phyloP scores from a whole-genome alignment of 92 coral and sea anemone species.

The Blastomussa wellsi region DNA sequence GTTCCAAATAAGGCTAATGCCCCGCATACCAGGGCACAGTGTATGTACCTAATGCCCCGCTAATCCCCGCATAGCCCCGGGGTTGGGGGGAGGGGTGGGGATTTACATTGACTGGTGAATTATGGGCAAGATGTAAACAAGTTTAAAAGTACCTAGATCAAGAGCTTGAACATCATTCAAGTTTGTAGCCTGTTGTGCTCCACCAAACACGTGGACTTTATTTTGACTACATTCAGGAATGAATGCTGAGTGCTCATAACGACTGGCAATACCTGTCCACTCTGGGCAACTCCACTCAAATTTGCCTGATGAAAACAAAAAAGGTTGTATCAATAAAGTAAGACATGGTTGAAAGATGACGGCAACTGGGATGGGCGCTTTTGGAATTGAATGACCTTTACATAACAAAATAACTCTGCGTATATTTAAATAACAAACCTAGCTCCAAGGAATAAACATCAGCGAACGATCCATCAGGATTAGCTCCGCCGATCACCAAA shows the following conservation, averaged over 20 bases:
- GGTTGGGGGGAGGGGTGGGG: too few species aligned
- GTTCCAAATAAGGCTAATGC: too few species aligned
- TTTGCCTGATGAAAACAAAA: conserved; percentile 44
- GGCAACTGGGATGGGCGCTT: too few species aligned
- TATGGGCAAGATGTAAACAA: neutral
- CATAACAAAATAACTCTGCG: neutral
- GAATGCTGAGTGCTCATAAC: conserved; percentile 95
- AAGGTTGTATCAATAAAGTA: neutral
- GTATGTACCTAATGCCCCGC: too few species aligned
- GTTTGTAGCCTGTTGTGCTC: conserved; percentile 82
- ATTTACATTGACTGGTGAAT: too few species aligned
- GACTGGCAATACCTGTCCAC: conserved; percentile 76
- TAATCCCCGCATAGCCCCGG: too few species aligned
- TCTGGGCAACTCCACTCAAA: conserved; percentile 76
- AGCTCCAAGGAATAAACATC: conserved; percentile 79
- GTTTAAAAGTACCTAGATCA: conserved; percentile 62
- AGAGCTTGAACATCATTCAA: conserved; percentile 88
- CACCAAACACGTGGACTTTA: conserved; percentile 88
- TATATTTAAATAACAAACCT: conserved; percentile 49
- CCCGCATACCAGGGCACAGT: too few species aligned
- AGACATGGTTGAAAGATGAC: too few species aligned
- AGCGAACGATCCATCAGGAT: conserved; percentile 92
- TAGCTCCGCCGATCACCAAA: conserved; percentile 93
- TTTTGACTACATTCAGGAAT: conserved; percentile 64
- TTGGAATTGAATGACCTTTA: too few species aligned